These are phyloP conservation scores for Corbicula japonica DNA, from an alignment of 2,888 invertebrate species.

Conservation along the genomic window DNA sequence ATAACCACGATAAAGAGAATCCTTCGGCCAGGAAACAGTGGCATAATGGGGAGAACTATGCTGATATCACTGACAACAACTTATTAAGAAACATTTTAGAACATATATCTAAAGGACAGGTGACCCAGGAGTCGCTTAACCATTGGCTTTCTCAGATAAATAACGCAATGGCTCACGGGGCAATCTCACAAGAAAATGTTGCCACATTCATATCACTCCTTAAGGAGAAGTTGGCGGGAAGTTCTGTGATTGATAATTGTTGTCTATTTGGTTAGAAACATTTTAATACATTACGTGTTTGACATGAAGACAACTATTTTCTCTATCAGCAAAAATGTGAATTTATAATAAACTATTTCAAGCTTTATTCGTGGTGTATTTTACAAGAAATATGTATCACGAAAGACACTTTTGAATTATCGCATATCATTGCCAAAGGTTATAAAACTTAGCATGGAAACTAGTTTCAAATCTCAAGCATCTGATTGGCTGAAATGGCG, in stretches of 20 bases:
- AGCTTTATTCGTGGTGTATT: too few relatives aligned
- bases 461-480: too few relatives aligned
- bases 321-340: too few relatives aligned
- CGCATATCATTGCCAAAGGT: too few relatives aligned
- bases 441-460: too few relatives aligned
- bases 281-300: too few relatives aligned
- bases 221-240: conserved; percentile 5
- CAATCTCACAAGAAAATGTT: conserved; percentile 6
- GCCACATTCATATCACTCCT: neutral
- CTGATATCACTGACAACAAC: neutral
- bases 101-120: conserved; percentile 18
- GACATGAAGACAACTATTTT: too few relatives aligned
- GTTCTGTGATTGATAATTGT: conserved; percentile 1
- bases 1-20: neutral
- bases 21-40: neutral
- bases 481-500: too few relatives aligned
- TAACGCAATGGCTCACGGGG: conserved; percentile 8
- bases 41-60: neutral
- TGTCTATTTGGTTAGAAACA: conserved; percentile 16
- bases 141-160: conserved; percentile 24
- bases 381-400: too few relatives aligned
- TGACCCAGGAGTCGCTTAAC: conserved; percentile 7
- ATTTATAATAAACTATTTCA: too few relatives aligned
- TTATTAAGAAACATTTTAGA: conserved; percentile 11
- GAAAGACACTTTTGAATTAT: too few relatives aligned